Percentiles rank a stretch among this genome's conserved stretches.
Conservation (phyloP, 2,888 invertebrate genomes). For the Allophyes oxyacanthae region DNA sequence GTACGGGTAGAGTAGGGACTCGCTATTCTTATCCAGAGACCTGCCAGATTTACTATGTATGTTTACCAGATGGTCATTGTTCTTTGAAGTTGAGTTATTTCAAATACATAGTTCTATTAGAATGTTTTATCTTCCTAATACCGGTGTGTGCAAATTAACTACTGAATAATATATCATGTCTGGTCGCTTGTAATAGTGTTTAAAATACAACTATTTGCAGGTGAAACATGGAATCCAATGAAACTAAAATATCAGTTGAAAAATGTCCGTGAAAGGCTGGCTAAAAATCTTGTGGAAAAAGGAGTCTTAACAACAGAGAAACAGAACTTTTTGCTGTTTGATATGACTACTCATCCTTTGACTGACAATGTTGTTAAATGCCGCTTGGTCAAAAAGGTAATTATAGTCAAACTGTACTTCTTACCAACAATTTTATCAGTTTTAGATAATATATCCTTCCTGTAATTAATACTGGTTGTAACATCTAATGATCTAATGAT, state of each 20-base stretch:
- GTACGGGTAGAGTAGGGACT: too few relatives aligned
- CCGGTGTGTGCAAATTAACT: too few relatives aligned
- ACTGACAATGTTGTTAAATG: conserved; percentile 98
- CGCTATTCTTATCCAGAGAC: too few relatives aligned
- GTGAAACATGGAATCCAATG: conserved; percentile 99
- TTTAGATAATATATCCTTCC: conserved; percentile 30
- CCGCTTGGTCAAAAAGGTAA: conserved; percentile 98
- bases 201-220: conserved; percentile 90
- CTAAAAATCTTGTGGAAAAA: conserved; percentile 99
- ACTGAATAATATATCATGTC: too few relatives aligned
- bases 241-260: conserved; percentile 99
- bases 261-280: conserved; percentile 99
- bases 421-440: conserved; percentile 29
- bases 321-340: conserved; percentile 99
- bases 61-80: too few relatives aligned
- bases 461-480: conserved; percentile 8
- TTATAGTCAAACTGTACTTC: conserved; percentile 6
- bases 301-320: conserved; percentile 99
- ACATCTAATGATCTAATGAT: conserved; percentile 24
- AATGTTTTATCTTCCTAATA: too few relatives aligned
- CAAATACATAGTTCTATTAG: too few relatives aligned
- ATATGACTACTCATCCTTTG: conserved; percentile 99
- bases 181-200: too few relatives aligned
- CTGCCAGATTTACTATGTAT: too few relatives aligned
- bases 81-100: too few relatives aligned